These are phyloP conservation scores for Chaunax sp. DNA, from an alignment of 2,797 vertebrate genomes.

Conservation along the genomic window DNA sequence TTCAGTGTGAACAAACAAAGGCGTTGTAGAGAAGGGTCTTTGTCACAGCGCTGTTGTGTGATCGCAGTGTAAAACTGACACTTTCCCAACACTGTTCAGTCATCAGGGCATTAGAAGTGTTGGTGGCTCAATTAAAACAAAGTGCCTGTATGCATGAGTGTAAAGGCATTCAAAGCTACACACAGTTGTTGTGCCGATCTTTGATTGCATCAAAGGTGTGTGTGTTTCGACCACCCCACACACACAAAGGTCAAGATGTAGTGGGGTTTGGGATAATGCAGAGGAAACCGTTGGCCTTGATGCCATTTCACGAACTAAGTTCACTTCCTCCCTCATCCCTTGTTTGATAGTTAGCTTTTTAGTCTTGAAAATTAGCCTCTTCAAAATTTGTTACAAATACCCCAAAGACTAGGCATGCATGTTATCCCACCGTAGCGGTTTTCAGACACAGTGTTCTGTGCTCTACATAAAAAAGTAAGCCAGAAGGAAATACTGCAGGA, in stretches of 20 bases:
- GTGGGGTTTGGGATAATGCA: slow-evolving; percentile 11
- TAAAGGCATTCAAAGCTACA: slow-evolving; percentile 40
- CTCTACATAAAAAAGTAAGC: slow-evolving; percentile 32
- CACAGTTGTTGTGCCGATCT: slow-evolving; percentile 57
- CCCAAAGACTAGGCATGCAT: slow-evolving; percentile 41
- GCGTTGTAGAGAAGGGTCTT: too few relatives aligned
- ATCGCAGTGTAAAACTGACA: slow-evolving; percentile 36
- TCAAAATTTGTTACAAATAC: too few relatives aligned
- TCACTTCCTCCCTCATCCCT: slow-evolving; percentile 20
- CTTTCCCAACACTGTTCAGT: slow-evolving; percentile 53
- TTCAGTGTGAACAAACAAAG: too few relatives aligned
- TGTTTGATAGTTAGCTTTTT: slow-evolving; percentile 35
- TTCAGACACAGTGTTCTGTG: slow-evolving; percentile 31
- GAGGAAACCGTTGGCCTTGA: slow-evolving; percentile 35
- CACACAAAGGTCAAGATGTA: slow-evolving; percentile 25
- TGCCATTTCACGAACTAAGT: slow-evolving; percentile 35
- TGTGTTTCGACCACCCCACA: slow-evolving; percentile 29
- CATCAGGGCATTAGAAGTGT: slow-evolving; percentile 2
- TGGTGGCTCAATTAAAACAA: slow-evolving; percentile 6
- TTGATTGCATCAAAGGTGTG: slow-evolving; percentile 41
- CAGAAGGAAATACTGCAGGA: slow-evolving; percentile 54
- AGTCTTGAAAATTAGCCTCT: not conserved
- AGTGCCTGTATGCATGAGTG: slow-evolving; percentile 20
- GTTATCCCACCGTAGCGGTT: slow-evolving; percentile 40
- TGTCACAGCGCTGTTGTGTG: too few relatives aligned